phyloP scores from a whole-genome alignment of 2,888 invertebrate species.

The Ceramica pisi region DNA sequence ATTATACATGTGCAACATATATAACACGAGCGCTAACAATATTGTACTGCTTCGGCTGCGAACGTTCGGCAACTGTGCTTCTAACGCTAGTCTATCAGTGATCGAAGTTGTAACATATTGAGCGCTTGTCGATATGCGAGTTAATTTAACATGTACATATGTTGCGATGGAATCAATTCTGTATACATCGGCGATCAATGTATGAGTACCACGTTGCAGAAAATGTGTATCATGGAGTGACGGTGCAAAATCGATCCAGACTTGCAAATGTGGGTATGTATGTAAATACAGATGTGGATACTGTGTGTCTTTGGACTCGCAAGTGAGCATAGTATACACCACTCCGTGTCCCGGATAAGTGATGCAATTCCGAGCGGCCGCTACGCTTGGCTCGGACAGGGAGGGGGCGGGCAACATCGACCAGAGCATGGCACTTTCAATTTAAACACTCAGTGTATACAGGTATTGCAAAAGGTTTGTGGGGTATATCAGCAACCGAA shows the following conservation, averaged over 20 bases:
- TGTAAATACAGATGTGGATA: constrained; percentile 76
- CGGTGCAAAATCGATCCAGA: constrained; percentile 92
- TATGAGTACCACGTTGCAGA: constrained; percentile 71
- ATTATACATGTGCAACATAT: constrained; percentile 85
- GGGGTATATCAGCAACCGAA: constrained; percentile 87
- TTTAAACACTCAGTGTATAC: constrained; percentile 85
- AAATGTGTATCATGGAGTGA: constrained; percentile 87
- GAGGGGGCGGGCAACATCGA: constrained; percentile 84
- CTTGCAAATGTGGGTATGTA: constrained; percentile 82
- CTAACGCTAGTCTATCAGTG: constrained; percentile 73
- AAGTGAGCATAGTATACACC: constrained; percentile 83
- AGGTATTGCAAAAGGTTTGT: constrained; percentile 85
- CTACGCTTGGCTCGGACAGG: constrained; percentile 68
- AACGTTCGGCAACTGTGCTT: constrained; percentile 64
- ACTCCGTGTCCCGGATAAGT: constrained; percentile 79
- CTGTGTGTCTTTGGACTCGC: constrained; percentile 81
- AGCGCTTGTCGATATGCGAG: constrained; percentile 77
- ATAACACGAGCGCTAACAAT: constrained; percentile 81
- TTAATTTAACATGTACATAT: constrained; percentile 66
- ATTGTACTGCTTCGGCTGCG: constrained; percentile 80
- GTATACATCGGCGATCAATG: constrained; percentile 69
- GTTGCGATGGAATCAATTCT: constrained; percentile 68
- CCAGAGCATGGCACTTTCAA: constrained; percentile 91
- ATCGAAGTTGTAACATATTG: constrained; percentile 87
- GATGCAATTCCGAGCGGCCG: constrained; percentile 73